Percentiles rank a stretch among this genome's conserved stretches.
Evolutionary conservation across 2,113 vertebrate species (phyloP).

Genomic region (Penelope pileata): DNA sequence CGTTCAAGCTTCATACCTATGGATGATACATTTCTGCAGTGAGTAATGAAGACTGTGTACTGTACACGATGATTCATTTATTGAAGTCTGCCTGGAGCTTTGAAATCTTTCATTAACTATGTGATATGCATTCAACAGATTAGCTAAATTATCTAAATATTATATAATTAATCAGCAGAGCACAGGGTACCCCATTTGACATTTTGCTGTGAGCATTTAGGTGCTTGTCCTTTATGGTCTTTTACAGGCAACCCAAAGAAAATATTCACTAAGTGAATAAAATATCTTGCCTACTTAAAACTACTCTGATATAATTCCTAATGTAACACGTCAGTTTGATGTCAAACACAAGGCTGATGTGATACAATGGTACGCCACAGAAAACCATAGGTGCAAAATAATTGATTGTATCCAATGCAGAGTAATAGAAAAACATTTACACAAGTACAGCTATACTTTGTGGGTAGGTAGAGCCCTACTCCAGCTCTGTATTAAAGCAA

Average conservation of each 20-base stretch:
- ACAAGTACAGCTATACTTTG: neutral
- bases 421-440: neutral
- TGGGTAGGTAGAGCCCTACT: neutral
- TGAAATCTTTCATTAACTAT: slow-evolving; percentile 22
- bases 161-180: slow-evolving; percentile 27
- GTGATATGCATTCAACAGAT: slow-evolving; percentile 10
- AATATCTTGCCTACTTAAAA: slow-evolving; percentile 12
- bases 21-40: neutral
- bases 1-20: neutral
- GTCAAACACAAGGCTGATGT: neutral
- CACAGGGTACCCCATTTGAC: neutral
- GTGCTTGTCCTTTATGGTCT: neutral
- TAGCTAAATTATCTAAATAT: slow-evolving; percentile 20
- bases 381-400: neutral
- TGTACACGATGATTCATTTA: neutral
- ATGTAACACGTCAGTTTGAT: neutral
- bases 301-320: neutral
- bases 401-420: neutral
- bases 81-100: neutral
- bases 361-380: neutral
- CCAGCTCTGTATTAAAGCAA: slow-evolving; percentile 37
- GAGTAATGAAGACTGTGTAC: neutral
- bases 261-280: neutral
- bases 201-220: neutral
- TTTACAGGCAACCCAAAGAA: neutral